Conservation (phyloP, 2,888 invertebrate genomes). For the Drosophila austrosaltans region DNA sequence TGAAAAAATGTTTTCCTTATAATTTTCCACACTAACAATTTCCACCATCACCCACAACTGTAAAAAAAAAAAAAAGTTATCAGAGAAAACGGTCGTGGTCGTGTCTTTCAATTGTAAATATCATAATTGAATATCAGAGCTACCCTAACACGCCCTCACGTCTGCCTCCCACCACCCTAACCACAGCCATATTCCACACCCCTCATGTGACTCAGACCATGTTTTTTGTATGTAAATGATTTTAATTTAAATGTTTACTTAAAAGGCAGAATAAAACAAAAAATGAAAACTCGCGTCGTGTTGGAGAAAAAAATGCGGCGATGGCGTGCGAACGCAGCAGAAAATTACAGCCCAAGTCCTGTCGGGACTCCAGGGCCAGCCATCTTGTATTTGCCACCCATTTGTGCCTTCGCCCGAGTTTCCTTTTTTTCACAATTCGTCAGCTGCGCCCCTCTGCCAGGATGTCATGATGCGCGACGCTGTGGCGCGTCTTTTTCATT, state of each 20-base stretch:
- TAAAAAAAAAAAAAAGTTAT: conserved; percentile 25
- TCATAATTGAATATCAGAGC: conserved; percentile 73
- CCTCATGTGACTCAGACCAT: background rate
- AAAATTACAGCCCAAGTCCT: conserved; percentile 58
- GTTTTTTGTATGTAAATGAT: conserved; percentile 66
- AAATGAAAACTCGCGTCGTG: conserved; percentile 26
- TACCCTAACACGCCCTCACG: conserved; percentile 46
- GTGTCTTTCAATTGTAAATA: conserved; percentile 60
- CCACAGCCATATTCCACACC: conserved; percentile 25
- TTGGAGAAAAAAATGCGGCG: conserved; percentile 68
- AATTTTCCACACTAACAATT: conserved; percentile 1
- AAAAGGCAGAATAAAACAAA: conserved; percentile 57
- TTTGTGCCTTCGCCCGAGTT: conserved; percentile 41
- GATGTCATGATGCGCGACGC: conserved; percentile 49
- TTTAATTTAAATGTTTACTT: conserved; percentile 76
- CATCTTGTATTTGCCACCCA: conserved; percentile 53
- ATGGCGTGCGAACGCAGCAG: conserved; percentile 77
- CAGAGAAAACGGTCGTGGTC: conserved; percentile 55
- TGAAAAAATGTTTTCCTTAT: background rate
- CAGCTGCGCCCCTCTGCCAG: conserved; percentile 72
- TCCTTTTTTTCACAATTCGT: conserved; percentile 74
- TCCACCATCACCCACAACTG: background rate
- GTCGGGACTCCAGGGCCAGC: conserved; percentile 43
- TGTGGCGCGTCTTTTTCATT: conserved; percentile 35
- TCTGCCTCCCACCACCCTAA: conserved; percentile 1